A percentile compares a stretch with the other conserved stretches of the same genome.
Conservation (phyloP, 2,888 invertebrate genomes). For the Phengaris alcon region DNA sequence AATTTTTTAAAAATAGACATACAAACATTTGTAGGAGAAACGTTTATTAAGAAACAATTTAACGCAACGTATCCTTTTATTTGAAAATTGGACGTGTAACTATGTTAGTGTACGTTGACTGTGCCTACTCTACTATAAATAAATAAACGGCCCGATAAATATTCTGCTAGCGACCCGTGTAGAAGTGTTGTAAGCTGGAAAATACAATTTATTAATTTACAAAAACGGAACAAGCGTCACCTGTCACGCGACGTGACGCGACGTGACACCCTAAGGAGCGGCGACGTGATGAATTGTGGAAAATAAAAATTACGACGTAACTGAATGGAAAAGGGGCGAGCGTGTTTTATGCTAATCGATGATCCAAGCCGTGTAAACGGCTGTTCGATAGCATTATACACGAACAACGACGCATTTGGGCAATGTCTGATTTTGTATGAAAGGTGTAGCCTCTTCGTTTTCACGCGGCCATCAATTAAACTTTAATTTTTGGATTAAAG, state of each 20-base stretch:
- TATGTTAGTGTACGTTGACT: not conserved
- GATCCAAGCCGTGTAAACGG: conserved; percentile 39
- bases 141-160: conserved; percentile 20
- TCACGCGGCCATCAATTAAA: no score
- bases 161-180: conserved; percentile 19
- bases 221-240: conserved; percentile 58
- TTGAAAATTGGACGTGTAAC: not conserved
- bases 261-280: conserved; percentile 39
- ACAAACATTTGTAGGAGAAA: no score
- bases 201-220: conserved; percentile 63
- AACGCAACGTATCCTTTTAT: no score
- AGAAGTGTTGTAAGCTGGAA: conserved; percentile 50
- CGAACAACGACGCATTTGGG: not conserved
- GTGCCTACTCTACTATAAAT: not conserved
- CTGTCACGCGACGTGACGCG: conserved; percentile 55
- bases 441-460: no score
- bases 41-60: no score
- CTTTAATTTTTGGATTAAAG: no score
- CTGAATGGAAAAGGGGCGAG: conserved; percentile 50
- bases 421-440: no score
- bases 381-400: conserved; percentile 33
- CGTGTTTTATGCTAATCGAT: conserved; percentile 62
- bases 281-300: conserved; percentile 64
- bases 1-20: no score
- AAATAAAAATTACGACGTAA: conserved; percentile 68